Conservation (phyloP, 2,888 invertebrate genomes). For the Tetheella fluctuosa region DNA sequence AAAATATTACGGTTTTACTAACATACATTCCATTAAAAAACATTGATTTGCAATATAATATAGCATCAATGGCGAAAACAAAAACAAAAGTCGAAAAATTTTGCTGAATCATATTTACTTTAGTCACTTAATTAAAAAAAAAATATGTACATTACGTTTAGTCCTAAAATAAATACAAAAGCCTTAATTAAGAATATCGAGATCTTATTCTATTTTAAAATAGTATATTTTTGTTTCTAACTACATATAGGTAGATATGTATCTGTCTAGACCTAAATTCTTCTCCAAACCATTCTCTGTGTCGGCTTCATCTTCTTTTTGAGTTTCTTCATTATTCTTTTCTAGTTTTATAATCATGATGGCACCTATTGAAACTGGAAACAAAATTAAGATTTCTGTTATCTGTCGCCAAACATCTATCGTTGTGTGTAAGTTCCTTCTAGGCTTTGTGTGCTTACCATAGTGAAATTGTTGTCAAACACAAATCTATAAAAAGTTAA, state of each 20-base stretch:
- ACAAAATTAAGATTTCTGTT: slow-evolving; percentile 1
- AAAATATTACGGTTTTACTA: too few species aligned
- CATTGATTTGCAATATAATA: too few species aligned
- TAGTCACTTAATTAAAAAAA: neutral
- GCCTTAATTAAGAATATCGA: slow-evolving; percentile 30
- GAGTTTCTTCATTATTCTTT: slow-evolving; percentile 38
- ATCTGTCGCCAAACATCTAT: too few species aligned
- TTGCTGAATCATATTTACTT: too few species aligned
- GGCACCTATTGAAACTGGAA: slow-evolving; percentile 71
- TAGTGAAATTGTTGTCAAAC: too few species aligned
- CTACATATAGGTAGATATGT: slow-evolving; percentile 78
- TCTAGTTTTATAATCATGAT: slow-evolving; percentile 73
- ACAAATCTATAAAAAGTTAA: too few species aligned
- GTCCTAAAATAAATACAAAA: slow-evolving; percentile 37
- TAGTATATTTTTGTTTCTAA: slow-evolving; percentile 1
- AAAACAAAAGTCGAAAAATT: too few species aligned
- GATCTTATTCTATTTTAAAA: slow-evolving; percentile 41
- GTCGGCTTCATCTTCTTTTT: slow-evolving; percentile 34
- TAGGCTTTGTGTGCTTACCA: too few species aligned
- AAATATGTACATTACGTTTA: neutral
- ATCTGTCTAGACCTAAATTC: slow-evolving; percentile 64
- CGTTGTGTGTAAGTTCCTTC: too few species aligned
- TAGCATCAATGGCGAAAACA: too few species aligned
- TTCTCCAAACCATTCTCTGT: slow-evolving; percentile 49
- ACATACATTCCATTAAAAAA: too few species aligned